These are phyloP conservation scores for Gymnocephalus cernua DNA, from an alignment of 2,113 vertebrate species.

Conservation along the genomic window DNA sequence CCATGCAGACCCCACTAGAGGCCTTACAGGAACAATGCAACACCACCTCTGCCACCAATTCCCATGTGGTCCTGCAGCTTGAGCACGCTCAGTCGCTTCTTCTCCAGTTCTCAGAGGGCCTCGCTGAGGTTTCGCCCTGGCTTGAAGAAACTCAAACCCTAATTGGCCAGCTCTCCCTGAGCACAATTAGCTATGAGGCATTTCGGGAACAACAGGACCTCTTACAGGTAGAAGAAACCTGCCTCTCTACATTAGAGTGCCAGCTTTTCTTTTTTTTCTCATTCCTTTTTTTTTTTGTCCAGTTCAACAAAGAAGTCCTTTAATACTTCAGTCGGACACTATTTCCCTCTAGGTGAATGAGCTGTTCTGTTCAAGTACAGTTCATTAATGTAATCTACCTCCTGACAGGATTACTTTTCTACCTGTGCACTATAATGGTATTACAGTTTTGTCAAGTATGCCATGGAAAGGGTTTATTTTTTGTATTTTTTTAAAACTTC, in stretches of 20 bases:
- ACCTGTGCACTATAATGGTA: constrained; percentile 11
- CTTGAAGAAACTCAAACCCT: constrained; percentile 85
- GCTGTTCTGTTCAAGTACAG: constrained; percentile 14
- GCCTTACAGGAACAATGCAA: constrained; percentile 84
- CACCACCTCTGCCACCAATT: constrained; percentile 79
- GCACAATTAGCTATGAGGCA: constrained; percentile 82
- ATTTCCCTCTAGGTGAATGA: constrained; percentile 43
- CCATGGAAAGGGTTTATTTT: neutral
- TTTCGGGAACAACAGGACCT: constrained; percentile 90
- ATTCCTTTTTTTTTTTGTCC: constrained; percentile 37
- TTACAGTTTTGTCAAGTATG: constrained; percentile 19
- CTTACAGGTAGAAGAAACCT: constrained; percentile 86
- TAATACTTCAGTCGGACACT: constrained; percentile 27
- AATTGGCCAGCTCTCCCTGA: constrained; percentile 79
- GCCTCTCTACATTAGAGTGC: constrained; percentile 28
- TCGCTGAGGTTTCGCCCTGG: constrained; percentile 88
- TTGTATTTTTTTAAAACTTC: neutral
- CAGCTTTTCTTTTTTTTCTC: constrained; percentile 36
- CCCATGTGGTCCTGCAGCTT: constrained; percentile 84
- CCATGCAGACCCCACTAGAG: constrained; percentile 75
- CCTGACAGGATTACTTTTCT: constrained; percentile 21
- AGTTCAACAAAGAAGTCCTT: constrained; percentile 65
- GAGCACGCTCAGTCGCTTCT: constrained; percentile 89
- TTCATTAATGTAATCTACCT: constrained; percentile 49
- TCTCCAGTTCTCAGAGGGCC: constrained; percentile 85